Conservation (phyloP, 2,888 invertebrate genomes). For the Vannuccia rotundouncinata region DNA sequence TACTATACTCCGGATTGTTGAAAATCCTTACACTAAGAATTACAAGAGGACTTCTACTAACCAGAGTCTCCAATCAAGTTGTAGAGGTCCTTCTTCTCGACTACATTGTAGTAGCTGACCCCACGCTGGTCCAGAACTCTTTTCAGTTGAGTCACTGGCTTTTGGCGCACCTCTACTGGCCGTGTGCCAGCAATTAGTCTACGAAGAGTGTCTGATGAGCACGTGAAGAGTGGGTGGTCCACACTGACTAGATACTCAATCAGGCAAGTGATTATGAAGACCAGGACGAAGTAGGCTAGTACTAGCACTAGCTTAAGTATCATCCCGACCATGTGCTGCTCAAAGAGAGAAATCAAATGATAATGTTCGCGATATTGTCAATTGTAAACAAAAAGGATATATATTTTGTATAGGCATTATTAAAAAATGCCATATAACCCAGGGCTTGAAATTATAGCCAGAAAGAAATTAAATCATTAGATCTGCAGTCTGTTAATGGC, state of each 20-base stretch:
- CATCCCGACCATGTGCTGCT: too few relatives aligned
- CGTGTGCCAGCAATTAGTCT: not conserved
- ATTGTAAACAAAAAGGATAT: too few relatives aligned
- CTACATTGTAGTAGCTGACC: conserved; percentile 54
- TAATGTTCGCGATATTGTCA: too few relatives aligned
- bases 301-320: not conserved
- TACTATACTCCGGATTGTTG: too few relatives aligned
- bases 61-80: conserved; percentile 55
- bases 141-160: conserved; percentile 46
- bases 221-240: not conserved
- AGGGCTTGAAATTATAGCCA: too few relatives aligned
- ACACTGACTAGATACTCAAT: not conserved
- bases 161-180: not conserved
- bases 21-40: too few relatives aligned
- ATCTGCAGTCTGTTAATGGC: too few relatives aligned
- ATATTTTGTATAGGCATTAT: too few relatives aligned
- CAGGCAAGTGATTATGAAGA: not conserved
- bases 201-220: not conserved
- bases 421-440: too few relatives aligned
- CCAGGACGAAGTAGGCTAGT: not conserved
- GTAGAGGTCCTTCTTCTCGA: conserved; percentile 56
- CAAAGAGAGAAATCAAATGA: too few relatives aligned
- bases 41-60: too few relatives aligned
- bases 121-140: conserved; percentile 56
- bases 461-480: too few relatives aligned